These are phyloP conservation scores for Lottia gigantea DNA, from an alignment of 2,888 invertebrate species.

Conservation along the genomic window DNA sequence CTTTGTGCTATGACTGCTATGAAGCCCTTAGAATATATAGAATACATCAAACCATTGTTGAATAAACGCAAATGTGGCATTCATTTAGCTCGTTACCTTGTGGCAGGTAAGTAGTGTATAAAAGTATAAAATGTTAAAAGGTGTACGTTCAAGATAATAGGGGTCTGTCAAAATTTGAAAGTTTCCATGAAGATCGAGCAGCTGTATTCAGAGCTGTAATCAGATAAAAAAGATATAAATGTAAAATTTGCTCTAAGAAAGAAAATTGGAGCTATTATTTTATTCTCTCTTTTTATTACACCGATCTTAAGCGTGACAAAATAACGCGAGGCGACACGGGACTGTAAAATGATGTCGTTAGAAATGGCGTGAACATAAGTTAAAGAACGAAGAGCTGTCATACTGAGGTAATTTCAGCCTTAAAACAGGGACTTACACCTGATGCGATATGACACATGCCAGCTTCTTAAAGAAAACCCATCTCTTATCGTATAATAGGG, in stretches of 20 bases:
- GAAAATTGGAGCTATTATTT: neutral
- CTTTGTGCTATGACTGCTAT: too few species aligned
- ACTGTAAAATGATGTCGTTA: neutral
- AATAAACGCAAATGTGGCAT: too few species aligned
- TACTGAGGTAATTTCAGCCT: neutral
- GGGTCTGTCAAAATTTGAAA: too few species aligned
- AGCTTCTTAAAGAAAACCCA: constrained; percentile 6
- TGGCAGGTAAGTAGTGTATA: too few species aligned
- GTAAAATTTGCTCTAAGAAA: neutral
- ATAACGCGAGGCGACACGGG: neutral
- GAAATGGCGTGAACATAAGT: constrained; percentile 6
- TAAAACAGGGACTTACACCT: neutral
- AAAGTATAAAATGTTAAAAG: too few species aligned
- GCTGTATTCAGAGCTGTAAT: too few species aligned
- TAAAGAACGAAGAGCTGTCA: neutral
- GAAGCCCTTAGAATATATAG: too few species aligned
- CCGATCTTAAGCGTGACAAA: neutral
- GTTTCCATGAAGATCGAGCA: too few species aligned
- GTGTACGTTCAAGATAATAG: too few species aligned
- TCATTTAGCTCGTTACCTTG: too few species aligned
- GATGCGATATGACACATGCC: neutral
- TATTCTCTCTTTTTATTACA: neutral
- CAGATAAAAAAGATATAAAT: neutral
- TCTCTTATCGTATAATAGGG: neutral
- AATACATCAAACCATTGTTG: too few species aligned